A percentile compares a stretch with the other conserved stretches of the same genome.
phyloP scores from a whole-genome alignment of 37 sponge, comb jelly and placozoan species.

The Cliona cf. orientalis region DNA sequence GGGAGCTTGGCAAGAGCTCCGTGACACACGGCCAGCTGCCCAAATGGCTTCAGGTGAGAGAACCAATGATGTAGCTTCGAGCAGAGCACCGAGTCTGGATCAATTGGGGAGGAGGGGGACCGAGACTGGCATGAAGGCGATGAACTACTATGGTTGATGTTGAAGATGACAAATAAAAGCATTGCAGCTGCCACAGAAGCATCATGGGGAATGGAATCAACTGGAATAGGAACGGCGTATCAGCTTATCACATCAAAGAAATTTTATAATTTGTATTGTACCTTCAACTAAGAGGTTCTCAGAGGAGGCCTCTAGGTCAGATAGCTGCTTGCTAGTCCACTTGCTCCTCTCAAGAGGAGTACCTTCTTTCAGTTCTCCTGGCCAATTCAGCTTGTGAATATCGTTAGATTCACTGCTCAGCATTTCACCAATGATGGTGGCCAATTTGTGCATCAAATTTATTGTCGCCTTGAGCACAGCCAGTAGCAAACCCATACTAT shows the following conservation, averaged over 20 bases:
- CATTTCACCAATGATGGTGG: no score
- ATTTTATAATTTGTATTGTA: neutral
- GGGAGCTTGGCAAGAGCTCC: conserved; percentile 64
- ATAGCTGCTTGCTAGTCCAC: neutral
- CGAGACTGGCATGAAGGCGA: neutral
- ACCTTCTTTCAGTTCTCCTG: no score
- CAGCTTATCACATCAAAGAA: neutral
- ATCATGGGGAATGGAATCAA: conserved; percentile 31
- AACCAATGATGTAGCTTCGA: neutral
- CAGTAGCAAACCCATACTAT: neutral
- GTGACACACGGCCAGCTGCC: conserved; percentile 42
- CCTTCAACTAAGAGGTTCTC: conserved; percentile 3
- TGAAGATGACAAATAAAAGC: conserved; percentile 21
- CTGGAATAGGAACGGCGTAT: neutral
- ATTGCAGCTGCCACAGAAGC: conserved; percentile 40
- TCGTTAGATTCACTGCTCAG: no score
- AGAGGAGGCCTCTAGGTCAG: neutral
- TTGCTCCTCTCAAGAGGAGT: neutral
- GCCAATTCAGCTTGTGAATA: neutral
- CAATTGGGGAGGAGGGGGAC: neutral
- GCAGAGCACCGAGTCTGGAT: neutral
- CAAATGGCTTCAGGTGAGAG: conserved; percentile 2
- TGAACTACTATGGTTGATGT: neutral
- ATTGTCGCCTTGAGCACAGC: conserved; percentile 23
- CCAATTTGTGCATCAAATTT: conserved; percentile 26